These are phyloP conservation scores for Graptemys geographica DNA, from an alignment of 2,797 vertebrate genomes.

Conservation along the genomic window DNA sequence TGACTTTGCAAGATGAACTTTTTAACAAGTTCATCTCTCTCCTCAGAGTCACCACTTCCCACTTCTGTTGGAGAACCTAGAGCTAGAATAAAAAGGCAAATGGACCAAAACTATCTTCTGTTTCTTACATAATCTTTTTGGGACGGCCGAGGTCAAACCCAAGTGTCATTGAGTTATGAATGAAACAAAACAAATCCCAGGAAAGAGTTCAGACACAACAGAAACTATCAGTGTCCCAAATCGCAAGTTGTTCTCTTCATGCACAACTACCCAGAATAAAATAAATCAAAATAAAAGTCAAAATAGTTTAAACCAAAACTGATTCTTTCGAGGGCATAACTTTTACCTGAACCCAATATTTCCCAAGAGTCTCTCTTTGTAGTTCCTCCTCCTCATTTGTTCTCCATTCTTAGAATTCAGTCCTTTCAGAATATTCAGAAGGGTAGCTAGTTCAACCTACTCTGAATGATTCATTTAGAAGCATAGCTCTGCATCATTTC, in stretches of 20 bases:
- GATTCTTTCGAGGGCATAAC: not conserved
- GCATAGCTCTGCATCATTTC: not conserved
- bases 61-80: not conserved
- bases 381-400: not conserved
- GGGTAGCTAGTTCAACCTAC: not conserved
- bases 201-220: not conserved
- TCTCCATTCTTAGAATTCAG: not conserved
- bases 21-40: not conserved
- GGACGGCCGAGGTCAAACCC: slow-evolving; percentile 3
- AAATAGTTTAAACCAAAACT: not conserved
- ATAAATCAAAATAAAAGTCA: not conserved
- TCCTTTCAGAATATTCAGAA: not conserved
- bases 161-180: not conserved
- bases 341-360: not conserved
- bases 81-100: not conserved
- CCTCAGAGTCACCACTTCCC: not conserved
- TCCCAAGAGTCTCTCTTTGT: not conserved
- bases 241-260: not conserved
- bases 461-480: not conserved
- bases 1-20: not conserved
- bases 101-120: not conserved
- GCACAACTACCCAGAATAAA: not conserved
- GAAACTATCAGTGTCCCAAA: not conserved
- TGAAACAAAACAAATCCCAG: accelerated
- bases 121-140: not conserved